Evolutionary conservation across 53 echinoderm and acorn worm genomes (phyloP), one percentile per base, ranked within the genome.

Genomic region (Antedon mediterranea): DNA sequence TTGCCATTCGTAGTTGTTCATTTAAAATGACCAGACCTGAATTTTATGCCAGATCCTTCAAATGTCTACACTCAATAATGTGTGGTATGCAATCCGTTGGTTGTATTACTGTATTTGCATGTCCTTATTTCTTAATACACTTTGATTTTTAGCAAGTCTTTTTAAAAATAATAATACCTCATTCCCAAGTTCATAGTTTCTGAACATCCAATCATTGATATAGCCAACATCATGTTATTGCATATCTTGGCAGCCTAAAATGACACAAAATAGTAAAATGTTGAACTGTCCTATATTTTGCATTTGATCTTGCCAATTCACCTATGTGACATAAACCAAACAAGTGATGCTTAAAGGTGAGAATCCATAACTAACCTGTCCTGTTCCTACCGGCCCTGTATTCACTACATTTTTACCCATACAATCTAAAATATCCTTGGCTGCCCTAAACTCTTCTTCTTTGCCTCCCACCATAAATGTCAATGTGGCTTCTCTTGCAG

Each of bases 381-480:
- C 97, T 43, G 97, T 97, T 28, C 97, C 97, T 28, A 97, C 90
- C 44, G 82, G 78, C 29, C 97, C 97, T 30, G 91, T 91, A 72
- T 97, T 88, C 34, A 91, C 85, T 26, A 97, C 82, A 78, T 97
- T 97, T 79, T 92, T 97, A 28, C 97, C 97, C 97, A 97, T 89
- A 32, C 80, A 75, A 26, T 83, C 85, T 13, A 97, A 73, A 11
- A 97, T 74, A 37, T 97, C 97, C 74, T 92, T 85, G 14, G 89
- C 97, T 27, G 97, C 97, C 31, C 82, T 81, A 82, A 97, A 97
- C 80, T 97, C 97, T 30, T 97, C 92, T 2, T 87, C 31, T 33
- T 89, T 89, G n/a, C 86, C 97, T 76, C 97, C 97, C n/a, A 97
- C 97, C 97, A 97, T 97, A 73, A 97, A 97, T 8, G 97, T 97